phyloP scores from a whole-genome alignment of 1,140 invertebrate genomes.

The Meloidogyne hapla region DNA sequence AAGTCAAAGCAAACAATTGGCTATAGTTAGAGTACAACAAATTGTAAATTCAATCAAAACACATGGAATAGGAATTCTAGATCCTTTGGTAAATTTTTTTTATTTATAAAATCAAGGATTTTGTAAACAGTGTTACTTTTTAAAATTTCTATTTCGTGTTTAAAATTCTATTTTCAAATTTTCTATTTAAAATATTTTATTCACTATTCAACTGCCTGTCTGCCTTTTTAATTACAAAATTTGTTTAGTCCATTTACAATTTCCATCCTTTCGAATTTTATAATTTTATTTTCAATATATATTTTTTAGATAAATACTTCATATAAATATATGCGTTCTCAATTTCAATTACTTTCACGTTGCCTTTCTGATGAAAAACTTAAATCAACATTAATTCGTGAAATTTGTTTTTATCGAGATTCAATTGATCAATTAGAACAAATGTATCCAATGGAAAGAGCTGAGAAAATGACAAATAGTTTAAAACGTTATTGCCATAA shows the following conservation, averaged over 20 bases:
- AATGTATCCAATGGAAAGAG: slow-evolving; percentile 33
- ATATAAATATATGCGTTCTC: slow-evolving; percentile 90
- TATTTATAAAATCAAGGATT: background rate
- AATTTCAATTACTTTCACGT: slow-evolving; percentile 91
- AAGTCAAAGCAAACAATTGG: slow-evolving; percentile 83
- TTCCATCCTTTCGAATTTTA: background rate
- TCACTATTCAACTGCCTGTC: too few relatives aligned
- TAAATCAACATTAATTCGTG: slow-evolving; percentile 85
- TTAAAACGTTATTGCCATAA: slow-evolving; percentile 17
- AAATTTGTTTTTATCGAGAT: slow-evolving; percentile 75
- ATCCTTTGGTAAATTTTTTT: slow-evolving; percentile 75
- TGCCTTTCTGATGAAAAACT: slow-evolving; percentile 98
- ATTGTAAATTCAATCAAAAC: slow-evolving; percentile 95
- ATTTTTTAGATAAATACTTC: slow-evolving; percentile 79
- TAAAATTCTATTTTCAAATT: too few relatives aligned
- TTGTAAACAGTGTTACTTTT: too few relatives aligned
- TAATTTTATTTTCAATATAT: slow-evolving; percentile 41
- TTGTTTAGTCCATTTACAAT: too few relatives aligned
- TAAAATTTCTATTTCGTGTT: too few relatives aligned
- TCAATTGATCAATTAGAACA: slow-evolving; percentile 68
- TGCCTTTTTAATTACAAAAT: too few relatives aligned
- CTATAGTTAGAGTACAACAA: slow-evolving; percentile 91
- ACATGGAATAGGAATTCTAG: slow-evolving; percentile 94
- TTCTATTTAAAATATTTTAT: too few relatives aligned
- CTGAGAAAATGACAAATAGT: slow-evolving; percentile 11